Conservation (phyloP, 2,797 vertebrate genomes). For the Pipistrellus kuhlii region DNA sequence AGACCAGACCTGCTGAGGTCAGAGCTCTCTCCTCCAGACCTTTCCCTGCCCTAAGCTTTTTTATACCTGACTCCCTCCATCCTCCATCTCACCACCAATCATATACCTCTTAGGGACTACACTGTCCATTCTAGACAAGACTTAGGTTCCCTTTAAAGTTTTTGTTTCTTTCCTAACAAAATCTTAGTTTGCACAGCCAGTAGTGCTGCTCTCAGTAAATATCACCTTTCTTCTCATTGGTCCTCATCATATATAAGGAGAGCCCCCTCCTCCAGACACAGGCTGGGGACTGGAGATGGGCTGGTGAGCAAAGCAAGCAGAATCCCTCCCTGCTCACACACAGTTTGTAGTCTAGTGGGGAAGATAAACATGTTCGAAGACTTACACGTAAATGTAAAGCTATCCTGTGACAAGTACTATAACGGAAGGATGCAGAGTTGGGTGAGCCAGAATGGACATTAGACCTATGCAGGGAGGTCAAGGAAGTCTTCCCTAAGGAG, state of each 20-base stretch:
- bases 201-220: background rate
- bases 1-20: background rate
- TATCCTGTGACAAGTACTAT: background rate
- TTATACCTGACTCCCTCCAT: fast-evolving
- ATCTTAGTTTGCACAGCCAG: background rate
- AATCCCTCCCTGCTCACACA: background rate
- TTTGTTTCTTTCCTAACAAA: background rate
- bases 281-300: too few species aligned
- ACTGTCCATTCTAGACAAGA: background rate
- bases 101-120: background rate
- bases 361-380: background rate
- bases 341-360: background rate
- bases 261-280: background rate
- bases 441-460: background rate
- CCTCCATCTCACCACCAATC: background rate
- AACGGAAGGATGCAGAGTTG: background rate
- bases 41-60: background rate
- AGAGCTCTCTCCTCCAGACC: background rate
- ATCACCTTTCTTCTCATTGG: background rate
- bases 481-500: background rate
- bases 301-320: background rate
- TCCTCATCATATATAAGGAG: background rate
- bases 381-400: background rate
- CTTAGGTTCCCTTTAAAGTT: background rate
- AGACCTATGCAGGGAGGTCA: background rate